Evolutionary conservation across 1,140 invertebrate species (phyloP).

Genomic region (Musca vetustissima): DNA sequence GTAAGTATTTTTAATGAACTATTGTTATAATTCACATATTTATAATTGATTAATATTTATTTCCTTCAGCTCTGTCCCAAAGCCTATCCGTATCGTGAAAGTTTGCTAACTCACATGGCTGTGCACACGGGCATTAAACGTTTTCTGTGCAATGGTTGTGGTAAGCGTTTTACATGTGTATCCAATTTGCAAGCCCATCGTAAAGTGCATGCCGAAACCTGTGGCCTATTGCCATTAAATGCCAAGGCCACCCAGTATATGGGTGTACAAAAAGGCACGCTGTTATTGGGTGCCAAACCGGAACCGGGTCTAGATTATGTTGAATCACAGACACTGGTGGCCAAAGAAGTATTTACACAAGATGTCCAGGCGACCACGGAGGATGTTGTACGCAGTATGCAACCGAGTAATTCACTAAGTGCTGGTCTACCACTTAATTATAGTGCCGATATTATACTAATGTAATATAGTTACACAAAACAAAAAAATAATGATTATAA

Average conservation of each 20-base stretch:
- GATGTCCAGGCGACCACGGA: constrained; percentile 50
- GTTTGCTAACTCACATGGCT: constrained; percentile 58
- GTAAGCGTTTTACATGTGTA: constrained; percentile 58
- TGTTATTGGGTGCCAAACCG: constrained; percentile 50
- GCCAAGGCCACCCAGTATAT: constrained; percentile 52
- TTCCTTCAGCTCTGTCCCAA: constrained; percentile 57
- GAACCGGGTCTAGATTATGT: constrained; percentile 51
- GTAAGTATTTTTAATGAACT: constrained; percentile 29
- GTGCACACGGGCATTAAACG: constrained; percentile 61
- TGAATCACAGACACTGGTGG: constrained; percentile 49
- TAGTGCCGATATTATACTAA: constrained; percentile 1
- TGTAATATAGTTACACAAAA: constrained; percentile 1
- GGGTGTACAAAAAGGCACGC: constrained; percentile 50
- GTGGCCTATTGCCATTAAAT: constrained; percentile 46
- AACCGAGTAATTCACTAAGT: constrained; percentile 37
- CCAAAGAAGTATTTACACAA: constrained; percentile 48
- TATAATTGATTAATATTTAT: not conserved
- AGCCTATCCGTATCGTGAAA: constrained; percentile 60
- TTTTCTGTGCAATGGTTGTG: constrained; percentile 57
- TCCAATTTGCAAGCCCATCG: constrained; percentile 58
- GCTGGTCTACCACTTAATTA: constrained; percentile 9
- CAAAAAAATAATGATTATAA: too few species aligned
- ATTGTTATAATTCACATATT: constrained; percentile 4
- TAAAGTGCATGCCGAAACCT: constrained; percentile 51
- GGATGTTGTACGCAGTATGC: constrained; percentile 44